These are phyloP conservation scores for Crocidura indochinensis DNA, from an alignment of 2,797 vertebrate genomes.

Conservation along the genomic window DNA sequence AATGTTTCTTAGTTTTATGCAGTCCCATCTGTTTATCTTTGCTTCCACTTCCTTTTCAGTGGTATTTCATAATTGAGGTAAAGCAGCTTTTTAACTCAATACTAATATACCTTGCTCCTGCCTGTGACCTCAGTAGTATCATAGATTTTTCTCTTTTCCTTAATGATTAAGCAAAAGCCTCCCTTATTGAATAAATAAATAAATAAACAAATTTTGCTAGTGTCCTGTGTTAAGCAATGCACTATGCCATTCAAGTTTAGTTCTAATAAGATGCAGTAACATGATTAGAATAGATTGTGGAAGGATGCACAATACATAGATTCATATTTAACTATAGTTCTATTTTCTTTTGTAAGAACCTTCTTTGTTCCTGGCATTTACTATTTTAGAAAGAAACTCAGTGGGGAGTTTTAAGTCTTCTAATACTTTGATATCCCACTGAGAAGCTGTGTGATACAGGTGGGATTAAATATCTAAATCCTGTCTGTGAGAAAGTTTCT, in stretches of 20 bases:
- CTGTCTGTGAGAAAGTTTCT: slow-evolving; percentile 47
- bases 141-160: not conserved
- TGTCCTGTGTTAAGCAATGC: not conserved
- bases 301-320: not conserved
- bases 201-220: slow-evolving; percentile 43
- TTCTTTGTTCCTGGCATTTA: slow-evolving; percentile 67
- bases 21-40: no score
- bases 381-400: slow-evolving; percentile 67
- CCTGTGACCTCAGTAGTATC: not conserved
- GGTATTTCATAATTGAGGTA: no score
- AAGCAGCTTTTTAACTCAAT: slow-evolving; percentile 47
- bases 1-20: no score
- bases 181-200: no score
- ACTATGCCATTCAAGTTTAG: not conserved
- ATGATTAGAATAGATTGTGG: not conserved
- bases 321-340: slow-evolving; percentile 63
- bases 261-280: not conserved
- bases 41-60: no score
- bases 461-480: slow-evolving; percentile 61
- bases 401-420: slow-evolving; percentile 51
- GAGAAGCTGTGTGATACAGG: slow-evolving; percentile 59
- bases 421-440: slow-evolving; percentile 67
- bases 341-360: slow-evolving; percentile 32
- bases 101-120: not conserved
- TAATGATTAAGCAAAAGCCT: not conserved